A percentile compares a stretch with the other conserved stretches of the same genome.
Evolutionary conservation across 1,140 invertebrate species (phyloP).

Genomic region (Pentalonia nigronervosa): DNA sequence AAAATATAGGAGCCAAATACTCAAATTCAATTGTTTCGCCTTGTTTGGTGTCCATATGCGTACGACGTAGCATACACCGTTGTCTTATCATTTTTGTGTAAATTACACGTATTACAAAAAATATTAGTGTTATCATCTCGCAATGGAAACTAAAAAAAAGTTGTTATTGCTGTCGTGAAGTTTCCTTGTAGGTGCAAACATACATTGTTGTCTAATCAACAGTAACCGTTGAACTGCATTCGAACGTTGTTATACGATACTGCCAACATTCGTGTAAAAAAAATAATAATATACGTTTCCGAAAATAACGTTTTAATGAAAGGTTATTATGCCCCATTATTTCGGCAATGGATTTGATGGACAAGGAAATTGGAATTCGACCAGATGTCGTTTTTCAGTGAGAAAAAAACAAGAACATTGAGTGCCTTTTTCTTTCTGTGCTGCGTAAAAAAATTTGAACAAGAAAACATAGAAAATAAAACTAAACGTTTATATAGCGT

Average conservation of each 20-base stretch:
- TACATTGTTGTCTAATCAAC: conserved; percentile 34
- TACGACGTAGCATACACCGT: background rate
- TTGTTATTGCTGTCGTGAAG: background rate
- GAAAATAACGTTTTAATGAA: background rate
- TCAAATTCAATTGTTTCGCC: background rate
- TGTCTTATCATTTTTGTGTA: background rate
- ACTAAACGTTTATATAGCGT: background rate
- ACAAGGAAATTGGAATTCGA: background rate
- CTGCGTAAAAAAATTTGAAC: background rate
- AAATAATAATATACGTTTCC: background rate
- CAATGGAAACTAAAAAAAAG: background rate
- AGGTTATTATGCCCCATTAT: background rate
- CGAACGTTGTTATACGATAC: background rate
- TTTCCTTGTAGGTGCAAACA: background rate
- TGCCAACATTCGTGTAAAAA: background rate
- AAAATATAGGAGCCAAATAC: background rate
- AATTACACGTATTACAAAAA: background rate
- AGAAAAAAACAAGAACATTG: background rate
- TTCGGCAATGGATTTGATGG: background rate
- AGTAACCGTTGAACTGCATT: conserved; percentile 39
- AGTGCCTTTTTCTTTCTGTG: background rate
- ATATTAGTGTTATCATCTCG: background rate
- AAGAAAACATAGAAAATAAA: background rate
- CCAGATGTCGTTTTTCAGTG: background rate
- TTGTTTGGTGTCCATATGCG: background rate